Evolutionary conservation across 1,140 invertebrate species (phyloP).

Genomic region (Calephelis virginiensis): DNA sequence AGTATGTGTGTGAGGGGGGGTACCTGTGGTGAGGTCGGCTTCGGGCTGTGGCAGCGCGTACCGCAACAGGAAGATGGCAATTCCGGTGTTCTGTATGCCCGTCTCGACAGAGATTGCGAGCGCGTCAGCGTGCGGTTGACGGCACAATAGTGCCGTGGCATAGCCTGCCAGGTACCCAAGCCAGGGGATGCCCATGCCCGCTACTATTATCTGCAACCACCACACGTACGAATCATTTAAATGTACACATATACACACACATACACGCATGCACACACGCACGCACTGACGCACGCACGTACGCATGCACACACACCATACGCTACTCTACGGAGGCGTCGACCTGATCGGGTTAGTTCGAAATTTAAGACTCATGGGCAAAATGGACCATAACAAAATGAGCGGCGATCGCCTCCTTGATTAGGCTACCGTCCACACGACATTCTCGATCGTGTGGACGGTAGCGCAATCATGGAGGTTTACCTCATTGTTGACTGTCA

Average conservation of each 20-base stretch:
- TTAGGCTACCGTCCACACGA: too few relatives aligned
- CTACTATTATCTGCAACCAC: constrained; percentile 84
- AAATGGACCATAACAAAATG: too few relatives aligned
- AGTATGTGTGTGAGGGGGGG: background rate
- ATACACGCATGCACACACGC: too few relatives aligned
- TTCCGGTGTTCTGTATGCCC: constrained; percentile 96
- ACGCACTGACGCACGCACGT: too few relatives aligned
- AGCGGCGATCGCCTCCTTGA: too few relatives aligned
- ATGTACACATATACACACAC: background rate
- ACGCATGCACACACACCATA: too few relatives aligned
- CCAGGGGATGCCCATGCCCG: constrained; percentile 92
- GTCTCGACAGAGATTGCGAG: constrained; percentile 95
- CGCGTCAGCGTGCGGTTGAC: constrained; percentile 83
- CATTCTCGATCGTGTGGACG: too few relatives aligned
- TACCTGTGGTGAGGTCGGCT: constrained; percentile 90
- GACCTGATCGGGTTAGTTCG: too few relatives aligned
- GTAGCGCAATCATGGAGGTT: too few relatives aligned
- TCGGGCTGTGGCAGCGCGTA: constrained; percentile 85
- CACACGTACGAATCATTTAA: constrained; percentile 6
- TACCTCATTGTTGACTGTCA: too few relatives aligned
- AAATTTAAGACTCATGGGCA: too few relatives aligned
- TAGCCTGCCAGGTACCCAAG: constrained; percentile 90
- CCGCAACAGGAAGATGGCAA: constrained; percentile 90
- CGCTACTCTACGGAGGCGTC: too few relatives aligned
- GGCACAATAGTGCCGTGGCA: constrained; percentile 79